Conservation (phyloP, 1,140 invertebrate genomes). For the Agrilus planipennis region DNA sequence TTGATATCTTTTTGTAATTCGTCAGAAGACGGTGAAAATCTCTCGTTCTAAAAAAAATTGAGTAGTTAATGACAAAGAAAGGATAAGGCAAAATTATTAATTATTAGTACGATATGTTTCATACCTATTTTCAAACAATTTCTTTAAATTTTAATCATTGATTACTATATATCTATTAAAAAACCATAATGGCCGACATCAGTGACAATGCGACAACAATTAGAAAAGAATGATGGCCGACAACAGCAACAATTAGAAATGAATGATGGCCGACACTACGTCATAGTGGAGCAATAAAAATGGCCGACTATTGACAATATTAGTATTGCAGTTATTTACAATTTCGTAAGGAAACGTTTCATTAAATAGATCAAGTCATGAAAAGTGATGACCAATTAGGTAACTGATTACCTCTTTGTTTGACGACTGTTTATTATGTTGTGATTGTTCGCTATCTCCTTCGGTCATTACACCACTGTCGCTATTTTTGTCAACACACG, state of each 20-base stretch:
- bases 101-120: too few species aligned
- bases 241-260: too few species aligned
- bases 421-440: constrained; percentile 23
- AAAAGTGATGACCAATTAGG: constrained; percentile 38
- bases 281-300: too few species aligned
- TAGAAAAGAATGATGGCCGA: too few species aligned
- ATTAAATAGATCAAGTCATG: not conserved
- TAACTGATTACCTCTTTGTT: constrained; percentile 29
- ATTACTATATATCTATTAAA: too few species aligned
- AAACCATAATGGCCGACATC: too few species aligned
- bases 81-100: not conserved
- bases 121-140: too few species aligned
- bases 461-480: constrained; percentile 43
- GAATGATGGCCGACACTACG: too few species aligned
- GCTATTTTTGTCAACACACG: constrained; percentile 37
- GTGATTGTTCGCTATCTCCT: constrained; percentile 31
- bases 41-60: constrained; percentile 30
- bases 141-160: too few species aligned
- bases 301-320: not conserved
- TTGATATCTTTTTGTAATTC: constrained; percentile 39
- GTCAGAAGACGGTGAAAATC: constrained; percentile 41
- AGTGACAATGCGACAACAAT: too few species aligned
- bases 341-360: too few species aligned
- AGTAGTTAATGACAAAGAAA: not conserved
- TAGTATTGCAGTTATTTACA: too few species aligned